Base-by-base conservation (phyloP, 2,113 vertebrate genomes). In the Siphamia tubifer region DNA sequence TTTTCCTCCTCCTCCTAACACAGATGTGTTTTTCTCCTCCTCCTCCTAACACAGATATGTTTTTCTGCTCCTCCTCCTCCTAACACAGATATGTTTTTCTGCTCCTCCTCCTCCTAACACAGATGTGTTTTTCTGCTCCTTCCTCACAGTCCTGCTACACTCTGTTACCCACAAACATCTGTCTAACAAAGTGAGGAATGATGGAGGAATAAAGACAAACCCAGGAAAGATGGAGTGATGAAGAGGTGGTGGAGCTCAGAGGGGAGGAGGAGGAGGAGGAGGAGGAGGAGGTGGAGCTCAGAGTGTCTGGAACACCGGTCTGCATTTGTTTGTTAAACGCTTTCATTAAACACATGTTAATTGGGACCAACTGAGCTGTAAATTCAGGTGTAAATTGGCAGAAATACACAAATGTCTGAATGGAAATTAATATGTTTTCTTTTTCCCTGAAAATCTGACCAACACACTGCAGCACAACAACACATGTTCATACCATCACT, bases 331-430 rank as follows among this genome's bases (percentile, higher is more conserved):
- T 68, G 60, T 70, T 34, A 61, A 61, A 38, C 31, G 13, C 58
- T 47, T 20, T 36, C 54, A 79, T 68, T 65, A 79, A 51, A 24
- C 36, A 47, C 40, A 61, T 60, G 56, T 27, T 70, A 39, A 39
- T 19, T 48, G 19, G 30, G 30, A 69, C 13, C 36, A n/a, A 31
- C 28, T 31, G 8, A 36, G 32, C 44, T 40, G 47, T 53, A 40
- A 15, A 53, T 48, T 53, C 19, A 48, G 32, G 35, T 19, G 27
- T 40, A 35, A 40, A 65, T 17, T 28, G 32, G 30, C 19, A 38
- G 21, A 67, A 17, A 21, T 10, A 55, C 25, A n/a, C 23, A 16
- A 10, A 4, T 62, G 40, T 32, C 20, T 11, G 16, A 31, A 9
- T 48, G 15, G 10, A 45, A 20, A 21, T 20, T 19, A 56, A 19